Percentiles rank a stretch among this genome's conserved stretches.
Evolutionary conservation across 2,113 vertebrate genomes (phyloP).

Genomic region (Laticauda colubrina): DNA sequence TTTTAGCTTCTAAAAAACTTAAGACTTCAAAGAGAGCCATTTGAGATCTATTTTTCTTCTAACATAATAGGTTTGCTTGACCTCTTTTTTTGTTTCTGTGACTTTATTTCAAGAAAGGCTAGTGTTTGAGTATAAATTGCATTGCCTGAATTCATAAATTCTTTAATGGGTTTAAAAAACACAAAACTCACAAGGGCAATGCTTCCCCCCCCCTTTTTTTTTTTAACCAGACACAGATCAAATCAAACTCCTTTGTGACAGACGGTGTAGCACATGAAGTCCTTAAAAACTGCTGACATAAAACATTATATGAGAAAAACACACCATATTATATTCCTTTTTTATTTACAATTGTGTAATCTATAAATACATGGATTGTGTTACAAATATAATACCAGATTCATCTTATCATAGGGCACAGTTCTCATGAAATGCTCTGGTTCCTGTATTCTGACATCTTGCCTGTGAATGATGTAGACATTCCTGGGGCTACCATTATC

Average conservation of each 20-base stretch:
- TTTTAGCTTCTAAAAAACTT: conserved; percentile 23
- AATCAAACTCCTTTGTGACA: not conserved
- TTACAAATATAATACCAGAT: not conserved
- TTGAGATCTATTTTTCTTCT: not conserved
- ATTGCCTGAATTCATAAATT: not conserved
- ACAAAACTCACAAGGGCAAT: not conserved
- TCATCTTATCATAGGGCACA: not conserved
- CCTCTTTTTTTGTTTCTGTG: not conserved
- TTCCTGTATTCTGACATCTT: not conserved
- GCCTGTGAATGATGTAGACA: not conserved
- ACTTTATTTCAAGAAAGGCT: conserved; percentile 2
- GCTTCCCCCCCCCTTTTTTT: too few species aligned
- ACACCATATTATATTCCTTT: not conserved
- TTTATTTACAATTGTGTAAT: not conserved
- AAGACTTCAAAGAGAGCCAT: conserved; percentile 4
- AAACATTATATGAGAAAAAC: not conserved
- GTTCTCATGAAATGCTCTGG: not conserved
- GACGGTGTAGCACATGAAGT: not conserved
- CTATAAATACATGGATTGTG: not conserved
- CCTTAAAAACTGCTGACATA: not conserved
- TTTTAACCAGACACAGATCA: not conserved
- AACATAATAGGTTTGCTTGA: not conserved
- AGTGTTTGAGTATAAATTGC: not conserved
- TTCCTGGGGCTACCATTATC: not conserved
- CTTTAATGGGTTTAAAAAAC: not conserved